Base-by-base conservation (phyloP, 2,888 invertebrate genomes). In the Tetragnatha montana region DNA sequence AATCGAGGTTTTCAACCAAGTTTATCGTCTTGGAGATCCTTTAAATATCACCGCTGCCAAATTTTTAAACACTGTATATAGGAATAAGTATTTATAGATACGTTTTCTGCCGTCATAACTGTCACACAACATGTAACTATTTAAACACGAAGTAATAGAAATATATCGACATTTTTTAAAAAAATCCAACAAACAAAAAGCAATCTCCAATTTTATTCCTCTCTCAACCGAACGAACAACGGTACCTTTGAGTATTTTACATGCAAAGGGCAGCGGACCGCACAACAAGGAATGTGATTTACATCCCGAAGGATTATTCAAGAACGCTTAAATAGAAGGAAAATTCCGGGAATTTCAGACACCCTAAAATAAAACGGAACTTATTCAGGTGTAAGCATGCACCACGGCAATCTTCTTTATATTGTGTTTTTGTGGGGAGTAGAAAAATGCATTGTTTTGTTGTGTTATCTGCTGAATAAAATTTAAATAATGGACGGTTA, bases 401-500 rank as follows among this genome's bases (percentile, higher is more conserved):
- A 60, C n/a, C 60, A 60, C 60, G 17, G 14, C 60, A 17, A 60
- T 60, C 60, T 60, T 60, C 60, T 60, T 60, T 60, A 17, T 60
- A 60, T 60, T 10, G 17, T 60, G 12, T 17, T 60, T 17, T 60
- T 60, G 7, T 60, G 12, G 12, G 60, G 60, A 60, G 7, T 0
- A 60, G 35, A 60, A 60, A 60, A 60, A 60, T 60, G 60, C 60
- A 1, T 6, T 60, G 60, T 60, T n/a, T 75, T 73, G 17, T 47
- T 75, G 14, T 68, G 47, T 83, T 68, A 19, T 68, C 51, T 22
- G n/a, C 21, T 69, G 83, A 51, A 83, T 83, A 75, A 75, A 83
- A 83, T 83, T 83, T 83, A 75, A 74, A 83, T 83, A 83, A 83
- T 83, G 47, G 68, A 19, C 49, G 21, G 75, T 83, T 83, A 69